Percentiles rank a stretch among this genome's conserved stretches.
These are phyloP conservation scores for Amblyteles armatorius DNA, from an alignment of 2,888 invertebrate species.

Conservation along the genomic window DNA sequence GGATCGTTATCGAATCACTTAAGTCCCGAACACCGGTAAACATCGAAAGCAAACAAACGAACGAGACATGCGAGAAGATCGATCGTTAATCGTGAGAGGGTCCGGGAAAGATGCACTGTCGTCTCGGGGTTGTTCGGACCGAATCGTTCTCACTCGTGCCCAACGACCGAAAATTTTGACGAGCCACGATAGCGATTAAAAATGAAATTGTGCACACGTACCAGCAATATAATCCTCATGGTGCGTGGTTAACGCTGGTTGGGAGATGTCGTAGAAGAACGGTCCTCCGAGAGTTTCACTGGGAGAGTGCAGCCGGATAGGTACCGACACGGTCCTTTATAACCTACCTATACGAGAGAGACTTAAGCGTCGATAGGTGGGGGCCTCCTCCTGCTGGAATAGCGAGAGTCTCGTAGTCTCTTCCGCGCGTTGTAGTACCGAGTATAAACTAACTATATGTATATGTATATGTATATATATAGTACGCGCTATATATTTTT, in stretches of 20 bases:
- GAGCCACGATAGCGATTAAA: neutral
- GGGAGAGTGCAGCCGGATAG: slow-evolving; percentile 83
- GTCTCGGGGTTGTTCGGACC: neutral
- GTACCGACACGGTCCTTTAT: slow-evolving; percentile 83
- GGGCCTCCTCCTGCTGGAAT: slow-evolving; percentile 73
- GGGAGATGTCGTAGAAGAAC: slow-evolving; percentile 73
- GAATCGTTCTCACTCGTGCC: neutral
- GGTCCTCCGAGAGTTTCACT: slow-evolving; percentile 83
- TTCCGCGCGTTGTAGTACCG: slow-evolving; percentile 44
- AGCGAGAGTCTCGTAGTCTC: slow-evolving; percentile 60
- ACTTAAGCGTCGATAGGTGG: slow-evolving; percentile 77
- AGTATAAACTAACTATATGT: neutral
- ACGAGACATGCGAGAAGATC: neutral
- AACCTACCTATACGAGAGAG: slow-evolving; percentile 80
- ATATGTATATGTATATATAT: neutral
- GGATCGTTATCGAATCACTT: neutral
- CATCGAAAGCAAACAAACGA: neutral
- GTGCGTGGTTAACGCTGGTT: slow-evolving; percentile 72
- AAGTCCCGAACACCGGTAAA: neutral
- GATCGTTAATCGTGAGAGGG: neutral
- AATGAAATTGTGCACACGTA: slow-evolving; percentile 72
- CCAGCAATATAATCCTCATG: slow-evolving; percentile 83
- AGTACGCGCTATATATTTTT: neutral
- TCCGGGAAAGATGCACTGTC: neutral
- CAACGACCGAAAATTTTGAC: neutral